Evolutionary conservation across 2,888 invertebrate species (phyloP), one percentile per base, ranked within the genome.

Genomic region (Agrotis puta): DNA sequence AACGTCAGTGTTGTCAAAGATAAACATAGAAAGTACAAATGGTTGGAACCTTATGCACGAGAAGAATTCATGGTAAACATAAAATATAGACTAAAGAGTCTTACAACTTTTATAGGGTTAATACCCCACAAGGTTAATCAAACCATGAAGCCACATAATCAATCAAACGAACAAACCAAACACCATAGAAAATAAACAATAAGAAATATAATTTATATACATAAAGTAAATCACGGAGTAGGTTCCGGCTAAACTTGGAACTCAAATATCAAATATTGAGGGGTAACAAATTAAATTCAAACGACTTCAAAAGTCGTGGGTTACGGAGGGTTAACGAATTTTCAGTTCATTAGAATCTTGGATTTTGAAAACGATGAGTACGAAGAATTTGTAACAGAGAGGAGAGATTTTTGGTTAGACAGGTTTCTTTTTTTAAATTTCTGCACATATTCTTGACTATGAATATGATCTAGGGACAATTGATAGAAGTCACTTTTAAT

Each of bases 261-360:
- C 71, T 77, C 71, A 51, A 81, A 85, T 75, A 80, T 78, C 81
- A 87, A 87, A 87, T 82, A 87, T 87, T 88, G 77, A 74, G 64
- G 75, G 79, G 81, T 73, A 74, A 81, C 85, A 85, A 87, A 87
- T 87, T 88, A 84, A 84, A 85, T 84, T 84, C 67, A 82, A 64
- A 74, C 66, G 59, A 74, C 70, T 81, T 78, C 78, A 62, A 68
- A 77, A 70, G 74, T 74, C 45, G 45, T 68, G 67, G 67, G 59
- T 53, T 74, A 48, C 24, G 51, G 51, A 64, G 59, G 77, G 66
- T 77, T 74, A 62, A 67, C 48, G 54, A 72, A 76, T 75, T 69
- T 70, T 50, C 22, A 48, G 48, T 53, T 62, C 73, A 68, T 73
- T 58, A 59, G 62, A 68, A 79, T 51, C 27, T 63, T 45, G 53